Conservation (phyloP, 2,113 vertebrate genomes). For the Chloropsis hardwickii region DNA sequence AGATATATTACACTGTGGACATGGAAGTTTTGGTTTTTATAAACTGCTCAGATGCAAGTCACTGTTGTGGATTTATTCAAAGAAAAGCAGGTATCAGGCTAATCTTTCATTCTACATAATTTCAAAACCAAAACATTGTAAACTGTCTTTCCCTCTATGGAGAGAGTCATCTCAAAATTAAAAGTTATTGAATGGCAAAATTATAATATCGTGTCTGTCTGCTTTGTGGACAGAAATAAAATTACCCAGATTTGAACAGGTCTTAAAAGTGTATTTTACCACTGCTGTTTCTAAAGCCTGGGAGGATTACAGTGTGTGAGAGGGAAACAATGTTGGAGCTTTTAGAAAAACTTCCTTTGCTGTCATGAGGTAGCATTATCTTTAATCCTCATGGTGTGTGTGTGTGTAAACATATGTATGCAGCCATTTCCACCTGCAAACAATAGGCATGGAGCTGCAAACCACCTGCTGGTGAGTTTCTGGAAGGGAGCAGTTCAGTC, state of each 20-base stretch:
- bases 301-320: neutral
- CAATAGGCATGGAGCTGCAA: conserved; percentile 26
- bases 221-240: neutral
- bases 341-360: conserved; percentile 48
- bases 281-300: neutral
- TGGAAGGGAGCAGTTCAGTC: neutral
- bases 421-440: conserved; percentile 39
- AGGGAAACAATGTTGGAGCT: conserved; percentile 8
- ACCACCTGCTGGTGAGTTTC: conserved; percentile 48
- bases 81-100: neutral
- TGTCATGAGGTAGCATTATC: conserved; percentile 19
- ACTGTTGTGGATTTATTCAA: neutral
- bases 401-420: neutral
- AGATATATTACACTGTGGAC: neutral
- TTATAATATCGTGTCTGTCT: neutral
- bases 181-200: neutral
- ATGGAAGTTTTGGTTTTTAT: neutral
- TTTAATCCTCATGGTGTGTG: conserved; percentile 5
- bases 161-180: neutral
- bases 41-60: neutral
- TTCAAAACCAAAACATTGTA: neutral
- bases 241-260: neutral
- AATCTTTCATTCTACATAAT: neutral
- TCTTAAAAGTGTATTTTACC: neutral
- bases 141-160: neutral